phyloP scores from a whole-genome alignment of 2,888 invertebrate genomes.

The Ecdyonurus torrentis region DNA sequence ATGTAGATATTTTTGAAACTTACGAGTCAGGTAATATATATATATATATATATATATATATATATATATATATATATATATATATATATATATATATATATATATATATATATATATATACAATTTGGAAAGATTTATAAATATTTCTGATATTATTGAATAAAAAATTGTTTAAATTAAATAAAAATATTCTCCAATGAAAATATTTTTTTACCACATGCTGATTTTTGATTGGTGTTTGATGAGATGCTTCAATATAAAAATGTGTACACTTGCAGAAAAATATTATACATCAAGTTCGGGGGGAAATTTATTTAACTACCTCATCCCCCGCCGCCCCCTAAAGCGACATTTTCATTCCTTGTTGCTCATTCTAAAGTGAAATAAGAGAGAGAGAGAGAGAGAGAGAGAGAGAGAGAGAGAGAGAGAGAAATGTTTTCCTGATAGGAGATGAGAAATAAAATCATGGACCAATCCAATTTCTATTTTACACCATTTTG shows the following conservation, averaged over 20 bases:
- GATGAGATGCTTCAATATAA: not conserved
- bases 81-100: too few relatives aligned
- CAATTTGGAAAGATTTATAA: too few relatives aligned
- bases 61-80: too few relatives aligned
- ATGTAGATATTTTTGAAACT: too few relatives aligned
- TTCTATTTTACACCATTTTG: slow-evolving; percentile 1
- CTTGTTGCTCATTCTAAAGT: too few relatives aligned
- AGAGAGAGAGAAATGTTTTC: not conserved
- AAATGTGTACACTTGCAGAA: too few relatives aligned
- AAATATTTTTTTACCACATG: not conserved
- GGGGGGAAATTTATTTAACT: not conserved
- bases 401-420: not conserved
- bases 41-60: too few relatives aligned
- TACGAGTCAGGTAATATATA: too few relatives aligned
- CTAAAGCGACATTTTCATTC: not conserved
- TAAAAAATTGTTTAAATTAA: not conserved
- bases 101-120: not conserved
- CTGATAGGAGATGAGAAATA: not conserved
- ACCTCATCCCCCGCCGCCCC: not conserved
- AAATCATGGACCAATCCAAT: not conserved
- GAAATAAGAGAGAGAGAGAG: not conserved
- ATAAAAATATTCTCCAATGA: not conserved
- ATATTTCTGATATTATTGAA: too few relatives aligned
- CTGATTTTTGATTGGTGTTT: not conserved
- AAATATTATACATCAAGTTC: too few relatives aligned